These are phyloP conservation scores for Lithodes maja DNA, from an alignment of 2,888 invertebrate species.

Conservation along the genomic window DNA sequence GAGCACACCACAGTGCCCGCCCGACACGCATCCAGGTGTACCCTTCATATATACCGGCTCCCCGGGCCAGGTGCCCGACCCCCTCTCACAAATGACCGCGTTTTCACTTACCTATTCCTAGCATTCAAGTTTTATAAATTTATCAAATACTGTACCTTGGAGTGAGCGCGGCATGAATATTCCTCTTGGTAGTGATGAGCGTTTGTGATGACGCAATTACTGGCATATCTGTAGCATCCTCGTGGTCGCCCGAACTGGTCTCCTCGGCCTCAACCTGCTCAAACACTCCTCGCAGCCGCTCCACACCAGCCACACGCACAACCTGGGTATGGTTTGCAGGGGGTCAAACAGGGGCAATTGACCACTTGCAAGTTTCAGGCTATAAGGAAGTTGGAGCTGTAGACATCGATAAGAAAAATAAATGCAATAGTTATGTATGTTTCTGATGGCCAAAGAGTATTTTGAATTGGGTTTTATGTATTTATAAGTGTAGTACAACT, in stretches of 20 bases:
- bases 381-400: too few relatives aligned
- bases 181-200: slow-evolving; percentile 11
- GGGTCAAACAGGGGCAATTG: background rate
- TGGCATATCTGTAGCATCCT: slow-evolving; percentile 55
- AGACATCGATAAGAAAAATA: too few relatives aligned
- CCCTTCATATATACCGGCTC: too few relatives aligned
- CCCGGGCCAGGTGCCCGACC: too few relatives aligned
- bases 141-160: slow-evolving; percentile 42
- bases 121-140: background rate
- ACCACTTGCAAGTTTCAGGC: background rate
- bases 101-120: background rate
- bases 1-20: too few relatives aligned
- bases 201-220: slow-evolving; percentile 18
- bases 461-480: too few relatives aligned
- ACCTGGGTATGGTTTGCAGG: slow-evolving; percentile 25
- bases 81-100: background rate
- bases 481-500: too few relatives aligned
- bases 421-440: too few relatives aligned
- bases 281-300: slow-evolving; percentile 54
- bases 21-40: too few relatives aligned
- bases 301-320: slow-evolving; percentile 55
- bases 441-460: too few relatives aligned
- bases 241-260: slow-evolving; percentile 65
- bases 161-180: slow-evolving; percentile 18
- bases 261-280: slow-evolving; percentile 55